Evolutionary conservation across 2,888 invertebrate species (phyloP).

Genomic region (Drosophila kanekoi): DNA sequence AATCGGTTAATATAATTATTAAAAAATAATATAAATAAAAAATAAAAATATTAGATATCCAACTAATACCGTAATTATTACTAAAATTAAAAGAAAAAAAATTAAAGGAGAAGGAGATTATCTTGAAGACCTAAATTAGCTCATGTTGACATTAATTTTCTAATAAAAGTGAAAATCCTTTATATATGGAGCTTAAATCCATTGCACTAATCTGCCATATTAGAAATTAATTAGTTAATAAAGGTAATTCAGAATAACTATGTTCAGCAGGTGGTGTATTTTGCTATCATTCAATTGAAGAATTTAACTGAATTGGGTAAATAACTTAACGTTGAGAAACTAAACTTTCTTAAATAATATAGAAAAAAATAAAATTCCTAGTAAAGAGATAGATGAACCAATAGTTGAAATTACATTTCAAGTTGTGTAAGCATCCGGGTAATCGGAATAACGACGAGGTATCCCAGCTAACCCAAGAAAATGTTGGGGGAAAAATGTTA

Average conservation of each 20-base stretch:
- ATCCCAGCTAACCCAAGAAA: constrained; percentile 90
- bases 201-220: constrained; percentile 88
- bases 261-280: constrained; percentile 87
- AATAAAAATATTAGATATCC: constrained; percentile 87
- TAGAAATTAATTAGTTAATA: constrained; percentile 88
- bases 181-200: constrained; percentile 89
- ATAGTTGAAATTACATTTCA: constrained; percentile 90
- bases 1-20: constrained; percentile 87
- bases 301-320: constrained; percentile 86
- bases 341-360: constrained; percentile 88
- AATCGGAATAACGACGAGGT: constrained; percentile 92
- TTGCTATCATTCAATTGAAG: constrained; percentile 88
- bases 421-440: constrained; percentile 88
- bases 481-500: constrained; percentile 93
- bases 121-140: constrained; percentile 87
- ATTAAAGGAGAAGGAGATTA: constrained; percentile 87
- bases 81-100: constrained; percentile 88
- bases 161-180: constrained; percentile 88
- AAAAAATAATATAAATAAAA: constrained; percentile 87
- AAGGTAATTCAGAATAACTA: constrained; percentile 87
- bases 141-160: constrained; percentile 87
- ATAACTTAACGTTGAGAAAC: constrained; percentile 86
- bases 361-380: constrained; percentile 87
- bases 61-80: constrained; percentile 88
- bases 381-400: constrained; percentile 88